phyloP scores from a whole-genome alignment of 2,113 vertebrate genomes.

The Eulemur rufifrons region DNA sequence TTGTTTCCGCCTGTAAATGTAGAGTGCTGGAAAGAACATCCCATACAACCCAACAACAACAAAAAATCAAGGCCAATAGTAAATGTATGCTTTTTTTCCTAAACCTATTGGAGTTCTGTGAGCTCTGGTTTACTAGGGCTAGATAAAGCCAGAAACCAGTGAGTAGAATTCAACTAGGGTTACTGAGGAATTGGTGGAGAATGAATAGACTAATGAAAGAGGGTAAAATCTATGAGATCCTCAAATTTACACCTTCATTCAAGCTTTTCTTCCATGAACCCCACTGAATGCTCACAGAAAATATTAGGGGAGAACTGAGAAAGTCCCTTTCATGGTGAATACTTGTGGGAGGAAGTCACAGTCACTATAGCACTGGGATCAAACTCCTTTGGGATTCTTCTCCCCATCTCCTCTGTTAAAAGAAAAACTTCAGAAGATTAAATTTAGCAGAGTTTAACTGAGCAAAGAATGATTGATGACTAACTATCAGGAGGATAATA shows the following conservation, averaged over 20 bases:
- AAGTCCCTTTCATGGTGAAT: background rate
- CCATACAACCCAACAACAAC: accelerated
- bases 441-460: too few relatives aligned
- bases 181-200: background rate
- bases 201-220: background rate
- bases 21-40: background rate
- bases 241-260: background rate
- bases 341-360: background rate
- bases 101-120: background rate
- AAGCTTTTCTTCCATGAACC: background rate
- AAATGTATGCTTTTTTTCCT: background rate
- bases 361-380: background rate
- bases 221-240: background rate
- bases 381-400: background rate
- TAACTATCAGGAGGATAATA: too few relatives aligned
- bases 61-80: background rate
- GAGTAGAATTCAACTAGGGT: background rate
- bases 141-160: background rate
- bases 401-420: background rate
- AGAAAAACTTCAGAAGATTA: too few relatives aligned
- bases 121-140: background rate
- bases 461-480: too few relatives aligned
- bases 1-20: background rate
- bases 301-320: background rate
- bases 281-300: background rate